A percentile compares a stretch with the other conserved stretches of the same genome.
Evolutionary conservation across 1,140 invertebrate species (phyloP).

Genomic region (Lordiphosa stackelbergi): DNA sequence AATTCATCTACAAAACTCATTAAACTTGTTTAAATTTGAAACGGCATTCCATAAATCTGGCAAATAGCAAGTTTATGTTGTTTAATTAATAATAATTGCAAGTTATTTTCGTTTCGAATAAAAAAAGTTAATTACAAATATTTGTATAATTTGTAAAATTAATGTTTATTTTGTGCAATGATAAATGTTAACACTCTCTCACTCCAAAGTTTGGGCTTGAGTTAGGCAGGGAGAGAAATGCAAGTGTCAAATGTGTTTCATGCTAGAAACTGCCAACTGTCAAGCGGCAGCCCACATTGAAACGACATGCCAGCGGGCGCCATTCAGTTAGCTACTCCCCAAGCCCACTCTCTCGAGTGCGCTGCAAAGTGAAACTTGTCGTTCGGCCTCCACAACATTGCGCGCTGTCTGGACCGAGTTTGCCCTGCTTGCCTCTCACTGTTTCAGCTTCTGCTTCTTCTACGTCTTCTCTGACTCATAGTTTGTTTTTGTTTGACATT

Average conservation of each 20-base stretch:
- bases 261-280: constrained; percentile 7
- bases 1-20: constrained; percentile 26
- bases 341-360: constrained; percentile 10
- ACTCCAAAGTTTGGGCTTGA: background rate
- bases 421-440: constrained; percentile 5
- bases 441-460: background rate
- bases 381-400: constrained; percentile 9
- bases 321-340: constrained; percentile 6
- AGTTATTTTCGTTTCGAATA: background rate
- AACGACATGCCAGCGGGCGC: constrained; percentile 1
- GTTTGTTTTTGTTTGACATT: constrained; percentile 24
- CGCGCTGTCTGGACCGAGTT: constrained; percentile 7
- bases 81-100: too few species aligned
- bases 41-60: constrained; percentile 26
- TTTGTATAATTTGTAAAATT: constrained; percentile 49
- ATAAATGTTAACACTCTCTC: constrained; percentile 26
- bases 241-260: constrained; percentile 7
- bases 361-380: constrained; percentile 14
- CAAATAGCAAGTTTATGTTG: constrained; percentile 20
- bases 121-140: constrained; percentile 20
- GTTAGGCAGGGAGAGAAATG: constrained; percentile 5
- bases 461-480: constrained; percentile 32
- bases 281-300: constrained; percentile 8
- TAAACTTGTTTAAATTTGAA: constrained; percentile 28
- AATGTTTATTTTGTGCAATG: constrained; percentile 34